phyloP scores from a whole-genome alignment of 2,797 vertebrate species.

The Amblyraja radiata region DNA sequence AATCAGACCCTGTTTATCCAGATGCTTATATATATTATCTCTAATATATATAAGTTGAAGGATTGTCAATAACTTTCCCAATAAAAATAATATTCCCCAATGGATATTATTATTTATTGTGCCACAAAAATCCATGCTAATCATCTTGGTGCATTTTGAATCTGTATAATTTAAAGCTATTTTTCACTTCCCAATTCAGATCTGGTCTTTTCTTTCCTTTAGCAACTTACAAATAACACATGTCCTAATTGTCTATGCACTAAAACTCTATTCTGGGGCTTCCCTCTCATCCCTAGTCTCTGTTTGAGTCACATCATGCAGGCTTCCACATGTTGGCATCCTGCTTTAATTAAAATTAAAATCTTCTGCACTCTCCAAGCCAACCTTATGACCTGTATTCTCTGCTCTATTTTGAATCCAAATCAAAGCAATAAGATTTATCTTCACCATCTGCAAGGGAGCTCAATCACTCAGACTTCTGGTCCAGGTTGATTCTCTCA shows the following conservation, averaged over 20 bases:
- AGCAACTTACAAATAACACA: too few relatives aligned
- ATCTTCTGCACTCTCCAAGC: background rate
- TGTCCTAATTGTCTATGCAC: background rate
- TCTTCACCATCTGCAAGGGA: background rate
- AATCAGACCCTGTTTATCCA: too few relatives aligned
- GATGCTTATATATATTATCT: too few relatives aligned
- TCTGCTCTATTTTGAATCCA: background rate
- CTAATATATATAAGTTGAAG: too few relatives aligned
- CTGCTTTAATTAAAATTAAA: background rate
- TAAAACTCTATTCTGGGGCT: background rate
- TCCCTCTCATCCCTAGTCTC: background rate
- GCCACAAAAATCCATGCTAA: background rate
- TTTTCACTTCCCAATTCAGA: too few relatives aligned
- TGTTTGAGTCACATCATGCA: background rate
- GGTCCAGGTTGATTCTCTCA: background rate
- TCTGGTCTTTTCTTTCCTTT: too few relatives aligned
- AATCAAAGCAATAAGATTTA: background rate
- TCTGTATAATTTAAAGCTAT: too few relatives aligned
- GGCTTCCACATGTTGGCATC: background rate
- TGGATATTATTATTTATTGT: background rate
- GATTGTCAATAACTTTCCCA: background rate
- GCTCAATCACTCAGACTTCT: background rate
- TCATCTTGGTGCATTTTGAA: background rate
- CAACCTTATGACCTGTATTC: background rate
- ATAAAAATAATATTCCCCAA: background rate